Conservation (phyloP, 2,797 vertebrate species). For the Periophthalmus magnuspinnatus region DNA sequence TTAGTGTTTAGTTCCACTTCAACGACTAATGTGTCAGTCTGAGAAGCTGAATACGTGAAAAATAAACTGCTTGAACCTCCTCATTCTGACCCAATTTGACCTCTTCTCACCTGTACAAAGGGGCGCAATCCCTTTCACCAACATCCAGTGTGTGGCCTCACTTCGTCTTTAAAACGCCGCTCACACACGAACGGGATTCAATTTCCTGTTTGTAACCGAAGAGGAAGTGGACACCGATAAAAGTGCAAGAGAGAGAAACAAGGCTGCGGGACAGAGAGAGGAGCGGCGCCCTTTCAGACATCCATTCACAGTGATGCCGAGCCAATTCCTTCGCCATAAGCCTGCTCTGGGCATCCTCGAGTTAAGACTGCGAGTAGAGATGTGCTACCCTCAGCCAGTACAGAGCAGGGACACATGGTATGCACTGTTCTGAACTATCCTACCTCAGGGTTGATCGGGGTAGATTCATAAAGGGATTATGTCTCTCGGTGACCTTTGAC, state of each 20-base stretch:
- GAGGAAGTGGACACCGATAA: slow-evolving; percentile 38
- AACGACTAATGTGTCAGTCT: background rate
- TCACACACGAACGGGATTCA: slow-evolving; percentile 34
- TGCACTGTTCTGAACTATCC: slow-evolving; percentile 64
- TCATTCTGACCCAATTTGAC: slow-evolving; percentile 14
- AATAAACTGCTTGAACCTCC: background rate
- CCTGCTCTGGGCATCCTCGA: slow-evolving; percentile 63
- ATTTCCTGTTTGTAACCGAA: slow-evolving; percentile 26
- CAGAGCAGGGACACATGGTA: slow-evolving; percentile 46
- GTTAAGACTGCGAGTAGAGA: slow-evolving; percentile 68
- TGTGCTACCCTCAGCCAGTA: slow-evolving; percentile 54
- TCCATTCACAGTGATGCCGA: slow-evolving; percentile 64
- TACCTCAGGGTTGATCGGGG: slow-evolving; percentile 44
- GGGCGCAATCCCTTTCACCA: slow-evolving; percentile 36
- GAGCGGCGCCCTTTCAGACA: slow-evolving; percentile 59
- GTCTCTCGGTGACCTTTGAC: slow-evolving; percentile 68
- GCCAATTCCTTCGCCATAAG: slow-evolving; percentile 65
- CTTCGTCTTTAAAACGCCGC: slow-evolving; percentile 45
- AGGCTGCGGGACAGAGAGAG: slow-evolving; percentile 35
- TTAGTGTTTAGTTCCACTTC: too few relatives aligned
- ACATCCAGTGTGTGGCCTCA: slow-evolving; percentile 22
- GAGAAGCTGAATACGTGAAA: background rate
- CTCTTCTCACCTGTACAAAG: slow-evolving; percentile 28
- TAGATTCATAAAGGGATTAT: slow-evolving; percentile 75
- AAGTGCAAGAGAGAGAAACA: slow-evolving; percentile 31